phyloP scores from a whole-genome alignment of 2,888 invertebrate genomes.

The Ectemnius lituratus region DNA sequence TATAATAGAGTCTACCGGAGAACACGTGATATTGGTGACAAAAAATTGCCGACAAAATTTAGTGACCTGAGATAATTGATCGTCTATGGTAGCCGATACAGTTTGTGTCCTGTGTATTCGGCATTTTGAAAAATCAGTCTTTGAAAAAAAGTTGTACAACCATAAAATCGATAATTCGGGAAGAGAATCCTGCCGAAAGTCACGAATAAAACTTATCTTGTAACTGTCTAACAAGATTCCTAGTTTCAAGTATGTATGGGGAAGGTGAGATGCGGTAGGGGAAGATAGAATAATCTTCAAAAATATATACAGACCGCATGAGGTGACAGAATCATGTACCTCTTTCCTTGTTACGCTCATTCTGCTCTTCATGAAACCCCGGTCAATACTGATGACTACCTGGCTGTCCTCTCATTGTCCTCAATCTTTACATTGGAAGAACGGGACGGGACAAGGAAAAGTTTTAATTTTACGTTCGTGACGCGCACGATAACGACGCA shows the following conservation, averaged over 20 bases:
- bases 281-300: slow-evolving; percentile 37
- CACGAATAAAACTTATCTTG: slow-evolving; percentile 9
- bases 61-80: slow-evolving; percentile 30
- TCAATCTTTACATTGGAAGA: slow-evolving; percentile 20
- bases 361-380: slow-evolving; percentile 14
- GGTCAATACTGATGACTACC: neutral
- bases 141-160: slow-evolving; percentile 56
- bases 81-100: slow-evolving; percentile 26
- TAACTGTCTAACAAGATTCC: slow-evolving; percentile 9
- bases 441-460: slow-evolving; percentile 34
- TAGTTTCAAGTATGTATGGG: slow-evolving; percentile 21
- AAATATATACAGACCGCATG: slow-evolving; percentile 47
- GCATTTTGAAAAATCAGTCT: slow-evolving; percentile 68
- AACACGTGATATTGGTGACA: slow-evolving; percentile 18
- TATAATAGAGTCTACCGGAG: slow-evolving; percentile 9
- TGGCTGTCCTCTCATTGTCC: neutral
- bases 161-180: slow-evolving; percentile 27
- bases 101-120: slow-evolving; percentile 17
- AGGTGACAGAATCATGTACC: slow-evolving; percentile 12
- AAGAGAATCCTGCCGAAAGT: slow-evolving; percentile 26
- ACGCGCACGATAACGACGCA: slow-evolving; percentile 39
- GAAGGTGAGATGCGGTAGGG: slow-evolving; percentile 26
- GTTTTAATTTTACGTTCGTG: slow-evolving; percentile 27
- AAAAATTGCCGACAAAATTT: slow-evolving; percentile 6
- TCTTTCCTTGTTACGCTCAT: slow-evolving; percentile 36